Evolutionary conservation across 1,140 invertebrate species (phyloP), one percentile per base, ranked within the genome.

Genomic region (Zaprionus camerounensis): DNA sequence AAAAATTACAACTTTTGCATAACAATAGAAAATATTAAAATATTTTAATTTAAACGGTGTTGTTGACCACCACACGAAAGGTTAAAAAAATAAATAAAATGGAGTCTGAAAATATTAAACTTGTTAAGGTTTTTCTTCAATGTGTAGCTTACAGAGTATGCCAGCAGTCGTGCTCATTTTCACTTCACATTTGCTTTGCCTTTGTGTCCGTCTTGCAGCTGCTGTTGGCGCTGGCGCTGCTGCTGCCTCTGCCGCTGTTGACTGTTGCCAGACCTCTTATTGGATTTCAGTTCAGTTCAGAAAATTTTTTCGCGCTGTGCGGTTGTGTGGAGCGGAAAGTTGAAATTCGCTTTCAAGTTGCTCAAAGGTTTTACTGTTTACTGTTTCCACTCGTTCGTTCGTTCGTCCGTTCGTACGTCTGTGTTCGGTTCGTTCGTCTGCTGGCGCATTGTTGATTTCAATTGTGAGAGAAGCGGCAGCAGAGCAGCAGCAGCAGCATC

Each of bases 321-420:
- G 84, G 85, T 88, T 87, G 84, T 85, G 82, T 78, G 83, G 80
- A 80, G 81, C 83, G 84, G 81, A 88, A 65, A 59, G 68, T 70
- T 77, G 63, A 63, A 77, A 72, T 82, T 80, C 71, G 61, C 81
- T 83, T 83, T 83, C 77, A 83, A 76, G 71, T 79, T 74, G 77
- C 79, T 81, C 70, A 76, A 71, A 75, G 77, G 58, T 73, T 86
- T 78, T 71, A 51, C 46, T 61, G 70, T 71, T 79, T 76, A 71
- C 70, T 46, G 41, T 82, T 79, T 86, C 62, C 64, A 78, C 59
- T 73, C 65, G 74, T 51, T 72, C 81, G 79, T 71, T 51, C 53
- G 80, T 73, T 55, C 53, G 53, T 11, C 41, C 41, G 41, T 46
- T 46, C 41, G 41, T 46, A 46, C n/a, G 41, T 46, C 41, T 17